These are phyloP conservation scores for Trachymyrmex cornetzi DNA, from an alignment of 1,140 invertebrate species.

Conservation along the genomic window DNA sequence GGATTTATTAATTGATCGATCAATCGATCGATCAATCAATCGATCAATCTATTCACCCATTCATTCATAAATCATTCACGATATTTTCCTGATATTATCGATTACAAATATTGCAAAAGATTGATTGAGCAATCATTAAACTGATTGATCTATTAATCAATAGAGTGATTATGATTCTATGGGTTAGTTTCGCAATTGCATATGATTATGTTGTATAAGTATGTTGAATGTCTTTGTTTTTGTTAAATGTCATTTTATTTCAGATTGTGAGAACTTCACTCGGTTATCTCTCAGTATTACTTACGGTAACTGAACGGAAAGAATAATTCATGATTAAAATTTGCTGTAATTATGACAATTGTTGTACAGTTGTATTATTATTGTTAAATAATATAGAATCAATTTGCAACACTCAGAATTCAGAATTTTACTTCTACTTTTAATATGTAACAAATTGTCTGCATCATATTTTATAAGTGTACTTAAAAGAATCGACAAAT, in stretches of 20 bases:
- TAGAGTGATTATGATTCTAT: too few species aligned
- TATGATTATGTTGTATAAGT: too few species aligned
- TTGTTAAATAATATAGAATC: neutral
- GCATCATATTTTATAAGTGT: neutral
- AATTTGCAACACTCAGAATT: neutral
- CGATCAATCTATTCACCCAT: too few species aligned
- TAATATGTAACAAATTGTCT: constrained; percentile 7
- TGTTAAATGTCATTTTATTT: constrained; percentile 6
- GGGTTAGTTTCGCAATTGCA: too few species aligned
- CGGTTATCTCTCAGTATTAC: constrained; percentile 69
- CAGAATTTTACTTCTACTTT: neutral
- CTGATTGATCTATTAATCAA: too few species aligned
- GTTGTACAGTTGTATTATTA: neutral
- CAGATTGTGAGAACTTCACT: constrained; percentile 68
- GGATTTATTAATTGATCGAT: neutral
- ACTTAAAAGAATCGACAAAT: neutral
- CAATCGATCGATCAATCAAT: too few species aligned
- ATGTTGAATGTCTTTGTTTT: too few species aligned
- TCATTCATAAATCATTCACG: too few species aligned
- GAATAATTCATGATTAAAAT: neutral
- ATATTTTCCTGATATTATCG: too few species aligned
- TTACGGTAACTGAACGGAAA: constrained; percentile 55
- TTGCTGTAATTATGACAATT: neutral
- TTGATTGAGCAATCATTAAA: too few species aligned
- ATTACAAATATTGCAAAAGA: too few species aligned